A percentile compares a stretch with the other conserved stretches of the same genome.
Evolutionary conservation across 1,140 invertebrate species (phyloP).

Genomic region (Chironomus tepperi): DNA sequence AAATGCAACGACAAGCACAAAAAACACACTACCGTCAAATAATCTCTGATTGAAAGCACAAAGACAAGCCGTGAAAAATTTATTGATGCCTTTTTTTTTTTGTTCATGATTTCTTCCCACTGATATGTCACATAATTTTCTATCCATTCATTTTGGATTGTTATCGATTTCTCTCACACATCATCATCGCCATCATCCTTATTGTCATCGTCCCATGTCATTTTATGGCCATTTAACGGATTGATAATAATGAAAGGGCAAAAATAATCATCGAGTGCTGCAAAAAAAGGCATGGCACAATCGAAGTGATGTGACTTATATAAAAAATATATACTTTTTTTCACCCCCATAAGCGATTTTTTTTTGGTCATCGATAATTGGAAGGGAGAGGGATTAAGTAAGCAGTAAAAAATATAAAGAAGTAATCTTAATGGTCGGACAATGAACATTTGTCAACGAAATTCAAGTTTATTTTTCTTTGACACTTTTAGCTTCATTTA

Average conservation of each 20-base stretch:
- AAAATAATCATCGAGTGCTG: not conserved
- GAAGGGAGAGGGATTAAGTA: not conserved
- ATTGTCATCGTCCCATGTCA: not conserved
- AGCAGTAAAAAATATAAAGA: not conserved
- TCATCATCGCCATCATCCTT: not conserved
- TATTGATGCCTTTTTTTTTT: not conserved
- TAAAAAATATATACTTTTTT: no score
- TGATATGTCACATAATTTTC: not conserved
- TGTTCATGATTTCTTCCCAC: not conserved
- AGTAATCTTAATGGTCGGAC: not conserved
- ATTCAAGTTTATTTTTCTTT: not conserved
- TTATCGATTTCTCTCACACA: slow-evolving; percentile 7
- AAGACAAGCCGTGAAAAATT: not conserved
- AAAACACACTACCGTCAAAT: no score
- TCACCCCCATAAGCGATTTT: not conserved
- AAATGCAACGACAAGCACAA: no score
- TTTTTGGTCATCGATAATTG: not conserved
- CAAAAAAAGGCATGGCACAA: not conserved
- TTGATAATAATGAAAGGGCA: slow-evolving; percentile 2
- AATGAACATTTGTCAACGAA: not conserved
- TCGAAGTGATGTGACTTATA: no score
- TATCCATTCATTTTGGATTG: not conserved
- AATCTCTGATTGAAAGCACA: no score
- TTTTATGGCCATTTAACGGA: slow-evolving; percentile 13
- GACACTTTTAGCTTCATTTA: not conserved